Evolutionary conservation across 1,140 invertebrate genomes (phyloP).

Genomic region (Dolichoris vasculosae): DNA sequence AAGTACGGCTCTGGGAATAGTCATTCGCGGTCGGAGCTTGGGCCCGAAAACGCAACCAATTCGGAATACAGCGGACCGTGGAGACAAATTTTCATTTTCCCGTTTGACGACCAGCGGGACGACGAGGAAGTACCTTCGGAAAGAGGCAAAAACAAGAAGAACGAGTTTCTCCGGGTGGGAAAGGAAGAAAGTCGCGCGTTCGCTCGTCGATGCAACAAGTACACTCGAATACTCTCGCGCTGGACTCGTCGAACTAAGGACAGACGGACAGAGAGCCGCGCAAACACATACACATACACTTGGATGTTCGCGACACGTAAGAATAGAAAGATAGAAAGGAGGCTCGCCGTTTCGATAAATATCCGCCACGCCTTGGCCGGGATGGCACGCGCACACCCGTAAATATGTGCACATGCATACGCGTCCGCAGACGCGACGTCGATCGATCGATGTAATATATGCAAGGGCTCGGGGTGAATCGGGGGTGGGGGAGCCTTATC

Average conservation of each 20-base stretch:
- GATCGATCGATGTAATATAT: constrained; percentile 21
- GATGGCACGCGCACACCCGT: background rate
- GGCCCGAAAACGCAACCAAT: background rate
- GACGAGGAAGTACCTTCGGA: too few relatives aligned
- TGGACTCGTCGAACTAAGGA: too few relatives aligned
- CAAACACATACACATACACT: background rate
- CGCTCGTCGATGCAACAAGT: background rate
- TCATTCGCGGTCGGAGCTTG: background rate
- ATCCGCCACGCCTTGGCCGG: constrained; percentile 15
- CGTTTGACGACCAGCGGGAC: background rate
- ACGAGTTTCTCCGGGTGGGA: too few relatives aligned
- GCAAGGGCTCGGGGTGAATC: background rate
- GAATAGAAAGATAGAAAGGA: background rate
- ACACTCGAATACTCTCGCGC: too few relatives aligned
- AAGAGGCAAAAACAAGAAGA: too few relatives aligned
- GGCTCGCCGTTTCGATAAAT: too few relatives aligned
- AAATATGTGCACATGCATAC: background rate
- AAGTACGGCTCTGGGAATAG: background rate
- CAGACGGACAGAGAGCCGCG: too few relatives aligned
- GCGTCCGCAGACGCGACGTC: background rate
- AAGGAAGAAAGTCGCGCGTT: background rate
- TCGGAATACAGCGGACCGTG: background rate
- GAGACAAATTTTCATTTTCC: background rate
- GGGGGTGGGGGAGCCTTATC: background rate
- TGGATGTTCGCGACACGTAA: too few relatives aligned